Base-by-base conservation (phyloP, 2,888 invertebrate species). In the Stictocephala bisonia region DNA sequence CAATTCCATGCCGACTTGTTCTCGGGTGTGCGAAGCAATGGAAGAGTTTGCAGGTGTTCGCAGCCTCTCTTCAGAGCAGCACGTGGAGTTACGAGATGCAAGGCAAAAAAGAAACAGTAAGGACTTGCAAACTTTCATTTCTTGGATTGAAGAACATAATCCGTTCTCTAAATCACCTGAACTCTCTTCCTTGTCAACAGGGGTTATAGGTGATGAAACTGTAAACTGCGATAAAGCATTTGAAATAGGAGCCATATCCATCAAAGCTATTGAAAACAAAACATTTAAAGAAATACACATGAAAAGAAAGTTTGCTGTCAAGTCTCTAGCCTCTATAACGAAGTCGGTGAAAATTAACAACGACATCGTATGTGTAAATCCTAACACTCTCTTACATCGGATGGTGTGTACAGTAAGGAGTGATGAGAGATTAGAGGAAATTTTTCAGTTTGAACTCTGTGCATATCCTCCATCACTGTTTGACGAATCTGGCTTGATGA, bases 41-140 rank as follows among this genome's bases (percentile, higher is more conserved):
- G 75, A 78, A 40, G 20, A 51, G 48, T 77, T 71, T 72, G 51
- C 71, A 50, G 76, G 68, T 26, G 56, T 68, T 13, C 11, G 20
- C 31, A 72, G 70, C 71, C 18, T 50, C 56, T 73, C 56, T 41
- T 72, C 73, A 64, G 78, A 77, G 64, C 73, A 78, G 64, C 76
- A 77, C 51, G 77, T 79, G 31, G 75, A 79, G 31, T 64, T 75
- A 20, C 73, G 75, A 48, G 58, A 50, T 7, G 44, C 44, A 44
- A 44, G 44, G 15, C 44, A 44, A n/a, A 44, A 44, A 44, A 15
- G 15, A 44, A 44, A n/a, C 15, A 7, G 9, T n/a, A 9, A 44
- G 44, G 44, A 7, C 9, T n/a, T n/a, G n/a, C n/a, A n/a, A n/a
- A n/a, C n/a, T n/a, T n/a, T n/a, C n/a, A n/a, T n/a, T n/a, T n/a